phyloP scores from a whole-genome alignment of 2,113 vertebrate species.

The Melanerpes formicivorus region DNA sequence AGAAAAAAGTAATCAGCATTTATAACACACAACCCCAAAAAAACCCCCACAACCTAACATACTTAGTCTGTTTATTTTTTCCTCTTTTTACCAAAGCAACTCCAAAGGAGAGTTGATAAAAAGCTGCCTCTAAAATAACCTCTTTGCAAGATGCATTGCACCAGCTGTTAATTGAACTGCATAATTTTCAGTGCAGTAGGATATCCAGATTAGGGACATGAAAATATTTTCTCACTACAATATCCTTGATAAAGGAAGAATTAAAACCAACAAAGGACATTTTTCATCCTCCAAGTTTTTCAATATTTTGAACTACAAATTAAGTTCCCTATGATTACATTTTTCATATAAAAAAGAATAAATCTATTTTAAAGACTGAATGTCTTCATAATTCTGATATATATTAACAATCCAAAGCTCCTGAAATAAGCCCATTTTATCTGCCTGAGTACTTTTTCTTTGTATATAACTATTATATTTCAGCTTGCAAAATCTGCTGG shows the following conservation, averaged over 20 bases:
- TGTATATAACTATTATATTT: background rate
- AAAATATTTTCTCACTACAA: background rate
- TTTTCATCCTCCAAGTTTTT: background rate
- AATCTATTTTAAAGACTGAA: background rate
- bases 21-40: background rate
- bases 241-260: background rate
- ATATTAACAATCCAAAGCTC: background rate
- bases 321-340: background rate
- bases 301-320: background rate
- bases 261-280: background rate
- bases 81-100: background rate
- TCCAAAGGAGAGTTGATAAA: background rate
- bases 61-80: background rate
- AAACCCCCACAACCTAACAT: background rate
- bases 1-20: background rate
- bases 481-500: background rate
- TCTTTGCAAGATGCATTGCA: background rate
- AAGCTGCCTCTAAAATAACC: background rate
- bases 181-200: background rate
- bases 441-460: background rate
- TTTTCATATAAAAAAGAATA: background rate
- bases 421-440: background rate
- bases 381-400: background rate
- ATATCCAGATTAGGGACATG: background rate
- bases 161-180: background rate